Evolutionary conservation across 2,113 vertebrate species (phyloP).

Genomic region (Pedetes capensis): DNA sequence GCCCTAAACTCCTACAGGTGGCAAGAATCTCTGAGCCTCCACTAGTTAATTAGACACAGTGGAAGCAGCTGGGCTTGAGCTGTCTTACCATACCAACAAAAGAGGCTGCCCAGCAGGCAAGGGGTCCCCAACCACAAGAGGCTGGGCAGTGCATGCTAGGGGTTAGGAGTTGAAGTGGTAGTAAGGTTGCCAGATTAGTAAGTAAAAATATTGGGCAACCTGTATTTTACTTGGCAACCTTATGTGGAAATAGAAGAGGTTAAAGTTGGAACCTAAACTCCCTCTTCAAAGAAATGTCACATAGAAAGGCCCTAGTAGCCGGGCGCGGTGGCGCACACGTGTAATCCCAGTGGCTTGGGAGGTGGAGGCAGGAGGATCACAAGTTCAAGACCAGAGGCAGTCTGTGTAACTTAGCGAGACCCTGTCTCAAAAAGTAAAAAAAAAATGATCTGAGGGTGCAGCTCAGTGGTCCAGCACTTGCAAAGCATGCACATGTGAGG

Average conservation of each 20-base stretch:
- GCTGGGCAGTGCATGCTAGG: accelerated
- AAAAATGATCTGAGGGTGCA: too few relatives aligned
- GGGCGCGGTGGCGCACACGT: too few relatives aligned
- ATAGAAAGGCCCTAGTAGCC: too few relatives aligned
- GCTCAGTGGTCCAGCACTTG: too few relatives aligned
- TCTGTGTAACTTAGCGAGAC: too few relatives aligned
- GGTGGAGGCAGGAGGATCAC: too few relatives aligned
- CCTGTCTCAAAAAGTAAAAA: too few relatives aligned
- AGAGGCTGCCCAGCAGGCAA: neutral
- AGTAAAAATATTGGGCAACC: neutral
- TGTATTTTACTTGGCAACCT: neutral
- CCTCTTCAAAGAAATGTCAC: neutral
- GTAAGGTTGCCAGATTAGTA: neutral
- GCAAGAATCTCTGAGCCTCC: neutral
- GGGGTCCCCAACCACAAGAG: neutral
- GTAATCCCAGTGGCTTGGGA: too few relatives aligned
- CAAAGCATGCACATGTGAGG: too few relatives aligned
- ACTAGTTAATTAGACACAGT: neutral
- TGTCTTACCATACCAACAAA: neutral
- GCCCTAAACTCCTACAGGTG: neutral
- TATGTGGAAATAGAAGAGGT: neutral
- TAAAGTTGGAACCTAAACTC: neutral
- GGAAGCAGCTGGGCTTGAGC: neutral
- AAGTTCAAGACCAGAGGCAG: too few relatives aligned
- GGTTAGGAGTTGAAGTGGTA: neutral